These are phyloP conservation scores for Conomelus anceps DNA, from an alignment of 2,888 invertebrate genomes.

Conservation along the genomic window DNA sequence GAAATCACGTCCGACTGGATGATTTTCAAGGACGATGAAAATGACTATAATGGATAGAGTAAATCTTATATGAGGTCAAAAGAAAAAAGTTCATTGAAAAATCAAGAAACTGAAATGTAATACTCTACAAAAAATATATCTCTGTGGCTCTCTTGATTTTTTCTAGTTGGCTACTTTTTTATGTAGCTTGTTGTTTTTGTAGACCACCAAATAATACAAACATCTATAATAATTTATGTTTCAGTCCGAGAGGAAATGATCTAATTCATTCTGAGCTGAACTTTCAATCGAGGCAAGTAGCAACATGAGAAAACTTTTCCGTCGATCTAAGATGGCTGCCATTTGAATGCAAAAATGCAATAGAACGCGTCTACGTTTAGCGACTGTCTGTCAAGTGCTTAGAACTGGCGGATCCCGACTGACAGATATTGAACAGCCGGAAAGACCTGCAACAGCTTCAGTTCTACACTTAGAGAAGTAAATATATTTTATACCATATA, in stretches of 20 bases:
- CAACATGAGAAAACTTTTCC: not conserved
- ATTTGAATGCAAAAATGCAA: not conserved
- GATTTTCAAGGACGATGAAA: no score
- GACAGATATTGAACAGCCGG: not conserved
- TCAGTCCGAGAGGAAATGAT: not conserved
- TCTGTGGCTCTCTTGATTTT: no score
- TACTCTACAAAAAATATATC: no score
- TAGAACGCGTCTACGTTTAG: not conserved
- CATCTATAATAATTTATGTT: not conserved
- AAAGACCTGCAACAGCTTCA: not conserved
- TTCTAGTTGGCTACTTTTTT: not conserved
- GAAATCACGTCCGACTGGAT: no score
- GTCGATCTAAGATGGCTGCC: not conserved
- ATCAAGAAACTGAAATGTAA: no score
- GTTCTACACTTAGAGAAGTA: no score
- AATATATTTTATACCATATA: not conserved
- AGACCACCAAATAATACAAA: not conserved
- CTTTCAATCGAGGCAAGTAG: not conserved
- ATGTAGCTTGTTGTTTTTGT: no score
- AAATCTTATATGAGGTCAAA: no score
- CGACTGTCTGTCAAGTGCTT: not conserved
- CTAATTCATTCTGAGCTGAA: not conserved
- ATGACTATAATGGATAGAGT: no score
- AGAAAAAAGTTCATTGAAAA: no score
- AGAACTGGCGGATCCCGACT: not conserved